Conservation (phyloP, 2,888 invertebrate species). For the Sphinx pinastri region DNA sequence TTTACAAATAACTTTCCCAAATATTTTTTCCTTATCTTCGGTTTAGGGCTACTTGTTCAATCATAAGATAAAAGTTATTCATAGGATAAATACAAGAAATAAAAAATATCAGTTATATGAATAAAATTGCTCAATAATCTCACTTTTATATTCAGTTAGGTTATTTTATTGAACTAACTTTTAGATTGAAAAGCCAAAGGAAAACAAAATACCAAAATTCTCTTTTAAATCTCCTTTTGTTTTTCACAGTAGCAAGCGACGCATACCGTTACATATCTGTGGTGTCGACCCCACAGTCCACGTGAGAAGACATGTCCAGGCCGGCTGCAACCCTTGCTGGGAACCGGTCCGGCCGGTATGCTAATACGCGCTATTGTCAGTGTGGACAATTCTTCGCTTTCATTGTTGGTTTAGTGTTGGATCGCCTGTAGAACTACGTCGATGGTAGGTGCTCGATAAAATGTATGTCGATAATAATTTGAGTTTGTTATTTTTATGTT, state of each 20-base stretch:
- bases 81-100: no score
- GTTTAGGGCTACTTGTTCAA: no score
- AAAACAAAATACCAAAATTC: neutral
- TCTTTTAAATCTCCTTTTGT: neutral
- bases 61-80: no score
- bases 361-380: slow-evolving; percentile 72
- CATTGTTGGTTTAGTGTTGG: slow-evolving; percentile 55
- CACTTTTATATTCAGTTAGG: no score
- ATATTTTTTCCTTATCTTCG: no score
- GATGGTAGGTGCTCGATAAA: slow-evolving; percentile 33
- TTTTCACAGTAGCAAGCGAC: neutral
- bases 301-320: slow-evolving; percentile 41
- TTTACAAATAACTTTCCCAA: no score
- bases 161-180: neutral
- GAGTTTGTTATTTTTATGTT: neutral
- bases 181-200: neutral
- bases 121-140: no score
- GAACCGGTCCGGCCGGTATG: slow-evolving; percentile 76
- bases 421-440: slow-evolving; percentile 30
- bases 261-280: neutral
- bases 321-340: slow-evolving; percentile 50
- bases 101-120: no score
- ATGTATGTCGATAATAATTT: neutral
- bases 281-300: slow-evolving; percentile 4
- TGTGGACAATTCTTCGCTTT: slow-evolving; percentile 74